These are phyloP conservation scores for Metaphire vulgaris DNA, from an alignment of 1,140 invertebrate genomes.

Conservation along the genomic window DNA sequence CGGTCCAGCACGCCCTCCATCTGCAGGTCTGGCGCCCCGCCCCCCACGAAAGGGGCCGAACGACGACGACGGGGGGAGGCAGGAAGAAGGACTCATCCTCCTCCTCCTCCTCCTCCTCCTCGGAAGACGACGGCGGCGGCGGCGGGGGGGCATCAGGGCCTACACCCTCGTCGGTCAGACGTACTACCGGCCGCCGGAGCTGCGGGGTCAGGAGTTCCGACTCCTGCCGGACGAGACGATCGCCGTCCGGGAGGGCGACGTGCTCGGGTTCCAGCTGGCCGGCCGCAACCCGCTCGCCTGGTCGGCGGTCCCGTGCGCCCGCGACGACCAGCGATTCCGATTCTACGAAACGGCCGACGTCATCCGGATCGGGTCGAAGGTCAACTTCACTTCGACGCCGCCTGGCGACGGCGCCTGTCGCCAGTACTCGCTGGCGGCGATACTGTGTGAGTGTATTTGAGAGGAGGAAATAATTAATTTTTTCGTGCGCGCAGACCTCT, in stretches of 20 bases:
- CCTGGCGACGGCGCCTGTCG: slow-evolving; percentile 21
- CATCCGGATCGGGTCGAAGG: neutral
- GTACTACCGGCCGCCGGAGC: slow-evolving; percentile 13
- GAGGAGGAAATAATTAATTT: too few relatives aligned
- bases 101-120: too few relatives aligned
- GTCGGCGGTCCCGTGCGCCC: slow-evolving; percentile 22
- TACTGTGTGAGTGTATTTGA: slow-evolving; percentile 26
- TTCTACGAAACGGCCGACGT: neutral
- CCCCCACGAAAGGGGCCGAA: too few relatives aligned
- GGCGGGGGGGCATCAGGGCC: neutral
- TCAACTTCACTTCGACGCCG: slow-evolving; percentile 8
- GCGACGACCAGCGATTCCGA: neutral
- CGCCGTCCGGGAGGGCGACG: slow-evolving; percentile 12
- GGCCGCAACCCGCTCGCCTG: slow-evolving; percentile 19
- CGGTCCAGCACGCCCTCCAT: slow-evolving; percentile 20
- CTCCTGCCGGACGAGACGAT: neutral
- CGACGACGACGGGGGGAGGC: too few relatives aligned
- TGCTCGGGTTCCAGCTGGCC: slow-evolving; percentile 20
- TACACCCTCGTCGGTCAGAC: slow-evolving; percentile 26
- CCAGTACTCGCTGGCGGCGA: slow-evolving; percentile 26
- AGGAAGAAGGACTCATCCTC: too few relatives aligned
- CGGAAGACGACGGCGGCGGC: too few relatives aligned
- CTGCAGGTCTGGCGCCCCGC: slow-evolving; percentile 11
- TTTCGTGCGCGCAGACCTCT: too few relatives aligned
- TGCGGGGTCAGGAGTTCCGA: slow-evolving; percentile 9